phyloP scores from a whole-genome alignment of 1,140 invertebrate species.

The Nomia melanderi region DNA sequence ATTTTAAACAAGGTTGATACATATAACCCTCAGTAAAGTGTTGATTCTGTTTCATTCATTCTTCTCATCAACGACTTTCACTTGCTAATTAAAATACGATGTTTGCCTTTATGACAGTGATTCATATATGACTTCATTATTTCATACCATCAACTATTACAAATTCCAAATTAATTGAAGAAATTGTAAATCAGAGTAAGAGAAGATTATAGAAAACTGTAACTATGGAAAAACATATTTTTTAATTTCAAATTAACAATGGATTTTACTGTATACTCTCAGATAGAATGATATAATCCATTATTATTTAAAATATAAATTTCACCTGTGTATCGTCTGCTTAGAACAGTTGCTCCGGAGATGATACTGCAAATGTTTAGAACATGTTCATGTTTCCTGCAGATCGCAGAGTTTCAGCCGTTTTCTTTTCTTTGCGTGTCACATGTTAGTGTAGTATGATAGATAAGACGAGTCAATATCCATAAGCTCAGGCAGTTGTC shows the following conservation, averaged over 20 bases:
- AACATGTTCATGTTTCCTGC: conserved; percentile 31
- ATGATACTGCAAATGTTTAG: conserved; percentile 36
- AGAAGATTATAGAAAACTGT: neutral
- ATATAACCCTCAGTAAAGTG: too few species aligned
- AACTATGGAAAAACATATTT: neutral
- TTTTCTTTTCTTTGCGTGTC: conserved; percentile 26
- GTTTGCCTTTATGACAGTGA: neutral
- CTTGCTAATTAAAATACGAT: neutral
- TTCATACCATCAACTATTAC: neutral
- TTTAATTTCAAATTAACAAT: neutral
- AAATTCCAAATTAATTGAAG: neutral
- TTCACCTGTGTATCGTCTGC: conserved; percentile 63
- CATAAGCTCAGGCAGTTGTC: neutral
- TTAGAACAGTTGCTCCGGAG: conserved; percentile 62
- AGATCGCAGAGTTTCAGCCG: conserved; percentile 20
- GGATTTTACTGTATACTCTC: neutral
- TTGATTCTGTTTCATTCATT: neutral
- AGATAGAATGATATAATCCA: neutral
- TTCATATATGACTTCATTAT: neutral
- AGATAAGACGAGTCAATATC: neutral
- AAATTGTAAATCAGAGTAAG: neutral
- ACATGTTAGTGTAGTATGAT: conserved; percentile 24
- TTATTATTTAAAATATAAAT: conserved; percentile 19
- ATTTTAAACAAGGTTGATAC: too few species aligned
- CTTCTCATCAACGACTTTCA: neutral